Percentiles rank a stretch among this genome's conserved stretches.
phyloP scores from a whole-genome alignment of 2,113 vertebrate species.

The Opisthocomus hoazin region DNA sequence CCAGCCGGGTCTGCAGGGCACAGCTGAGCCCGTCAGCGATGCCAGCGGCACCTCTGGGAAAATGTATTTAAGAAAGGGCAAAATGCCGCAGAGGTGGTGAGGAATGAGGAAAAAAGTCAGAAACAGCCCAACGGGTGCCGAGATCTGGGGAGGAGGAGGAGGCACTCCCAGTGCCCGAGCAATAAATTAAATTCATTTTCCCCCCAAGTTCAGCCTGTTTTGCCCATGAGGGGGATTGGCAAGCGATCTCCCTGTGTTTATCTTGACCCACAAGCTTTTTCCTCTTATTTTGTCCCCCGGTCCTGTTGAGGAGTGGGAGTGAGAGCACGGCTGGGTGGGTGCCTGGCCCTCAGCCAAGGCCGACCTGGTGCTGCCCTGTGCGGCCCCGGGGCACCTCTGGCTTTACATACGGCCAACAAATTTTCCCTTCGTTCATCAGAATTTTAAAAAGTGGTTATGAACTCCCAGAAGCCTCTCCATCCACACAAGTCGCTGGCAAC shows the following conservation, averaged over 20 bases:
- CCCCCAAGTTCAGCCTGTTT: not conserved
- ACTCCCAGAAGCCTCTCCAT: not conserved
- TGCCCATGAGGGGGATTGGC: not conserved
- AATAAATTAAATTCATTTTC: not conserved
- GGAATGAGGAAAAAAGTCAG: not conserved
- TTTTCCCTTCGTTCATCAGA: not conserved
- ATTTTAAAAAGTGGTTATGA: not conserved
- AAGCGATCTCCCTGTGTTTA: not conserved
- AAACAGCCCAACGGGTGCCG: not conserved
- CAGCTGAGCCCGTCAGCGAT: rapidly evolving
- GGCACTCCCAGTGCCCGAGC: rapidly evolving
- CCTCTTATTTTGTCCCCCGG: not conserved
- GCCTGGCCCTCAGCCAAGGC: not conserved
- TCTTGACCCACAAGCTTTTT: not conserved
- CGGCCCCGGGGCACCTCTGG: not conserved
- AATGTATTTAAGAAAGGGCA: not conserved
- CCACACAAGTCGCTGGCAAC: not conserved
- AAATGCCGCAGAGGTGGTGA: rapidly evolving
- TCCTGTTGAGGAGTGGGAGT: not conserved
- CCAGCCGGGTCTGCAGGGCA: not conserved
- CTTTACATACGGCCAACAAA: not conserved
- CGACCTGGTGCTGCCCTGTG: no score
- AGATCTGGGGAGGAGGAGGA: not conserved
- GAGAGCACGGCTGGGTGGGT: rapidly evolving
- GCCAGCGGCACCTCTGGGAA: rapidly evolving